phyloP scores from a whole-genome alignment of 2,888 invertebrate genomes.

The Tipula lateralis region DNA sequence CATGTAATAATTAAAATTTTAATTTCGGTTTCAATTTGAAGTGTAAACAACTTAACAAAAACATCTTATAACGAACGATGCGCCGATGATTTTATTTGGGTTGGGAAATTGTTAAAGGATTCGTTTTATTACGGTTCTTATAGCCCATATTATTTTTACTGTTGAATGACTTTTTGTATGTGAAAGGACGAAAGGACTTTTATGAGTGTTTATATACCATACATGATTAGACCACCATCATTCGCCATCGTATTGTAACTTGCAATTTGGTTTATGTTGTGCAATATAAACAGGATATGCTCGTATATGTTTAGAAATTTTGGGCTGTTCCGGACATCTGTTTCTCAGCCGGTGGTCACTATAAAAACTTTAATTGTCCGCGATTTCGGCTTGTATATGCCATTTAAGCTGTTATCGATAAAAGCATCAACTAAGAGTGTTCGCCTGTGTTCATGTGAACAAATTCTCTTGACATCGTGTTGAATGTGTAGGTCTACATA shows the following conservation, averaged over 20 bases:
- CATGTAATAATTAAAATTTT: constrained; percentile 24
- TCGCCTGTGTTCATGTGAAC: too few relatives aligned
- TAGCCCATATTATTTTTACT: neutral
- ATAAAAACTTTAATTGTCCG: too few relatives aligned
- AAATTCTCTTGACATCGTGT: too few relatives aligned
- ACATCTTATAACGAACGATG: neutral
- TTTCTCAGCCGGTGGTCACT: too few relatives aligned
- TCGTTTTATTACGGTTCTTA: neutral
- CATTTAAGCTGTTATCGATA: too few relatives aligned
- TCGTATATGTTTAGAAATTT: too few relatives aligned
- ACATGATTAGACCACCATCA: neutral
- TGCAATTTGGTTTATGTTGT: neutral
- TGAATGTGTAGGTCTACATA: too few relatives aligned
- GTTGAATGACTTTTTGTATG: neutral
- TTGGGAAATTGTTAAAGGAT: neutral
- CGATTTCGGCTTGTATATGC: too few relatives aligned
- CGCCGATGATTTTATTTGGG: neutral
- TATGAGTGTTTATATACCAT: neutral
- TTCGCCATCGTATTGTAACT: too few relatives aligned
- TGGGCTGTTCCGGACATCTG: too few relatives aligned
- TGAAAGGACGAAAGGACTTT: neutral
- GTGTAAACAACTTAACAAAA: neutral
- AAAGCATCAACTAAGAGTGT: too few relatives aligned
- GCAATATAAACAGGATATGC: neutral
- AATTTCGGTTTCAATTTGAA: neutral